These are phyloP conservation scores for Mythimna impura DNA, from an alignment of 2,888 invertebrate species.

Conservation along the genomic window DNA sequence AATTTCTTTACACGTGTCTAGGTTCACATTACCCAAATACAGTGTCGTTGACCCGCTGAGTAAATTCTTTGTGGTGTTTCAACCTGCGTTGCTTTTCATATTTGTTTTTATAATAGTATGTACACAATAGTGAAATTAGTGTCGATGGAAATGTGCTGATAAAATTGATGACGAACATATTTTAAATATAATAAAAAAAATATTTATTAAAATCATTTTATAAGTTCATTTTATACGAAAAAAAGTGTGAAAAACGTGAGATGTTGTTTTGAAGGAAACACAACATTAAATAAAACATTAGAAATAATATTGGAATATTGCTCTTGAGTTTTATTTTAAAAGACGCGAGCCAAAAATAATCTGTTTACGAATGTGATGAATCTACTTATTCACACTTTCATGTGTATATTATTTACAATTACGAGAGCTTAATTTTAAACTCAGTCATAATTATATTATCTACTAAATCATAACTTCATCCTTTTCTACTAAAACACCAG, in stretches of 20 bases:
- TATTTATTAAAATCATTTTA: neutral
- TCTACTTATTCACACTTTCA: neutral
- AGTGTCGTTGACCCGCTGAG: conserved; percentile 30
- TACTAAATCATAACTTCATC: neutral
- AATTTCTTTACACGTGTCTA: conserved; percentile 14
- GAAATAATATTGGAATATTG: conserved; percentile 4
- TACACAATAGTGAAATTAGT: conserved; percentile 3
- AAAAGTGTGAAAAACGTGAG: neutral
- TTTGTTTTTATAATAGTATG: conserved; percentile 3
- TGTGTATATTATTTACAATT: neutral
- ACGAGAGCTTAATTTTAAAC: neutral
- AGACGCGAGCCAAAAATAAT: conserved; percentile 18
- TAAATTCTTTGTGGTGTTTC: conserved; percentile 30
- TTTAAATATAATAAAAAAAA: neutral
- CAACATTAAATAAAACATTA: conserved; percentile 5
- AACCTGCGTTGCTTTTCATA: conserved; percentile 5
- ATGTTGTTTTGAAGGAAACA: neutral
- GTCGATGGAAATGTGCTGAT: neutral
- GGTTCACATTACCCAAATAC: conserved; percentile 30
- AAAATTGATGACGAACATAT: neutral
- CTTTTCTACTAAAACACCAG: neutral
- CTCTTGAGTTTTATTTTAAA: conserved; percentile 9
- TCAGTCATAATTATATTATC: neutral
- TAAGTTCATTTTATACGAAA: neutral
- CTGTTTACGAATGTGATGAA: conserved; percentile 17